These are phyloP conservation scores for Sardinella longiceps DNA, from an alignment of 2,797 vertebrate species.

Conservation along the genomic window DNA sequence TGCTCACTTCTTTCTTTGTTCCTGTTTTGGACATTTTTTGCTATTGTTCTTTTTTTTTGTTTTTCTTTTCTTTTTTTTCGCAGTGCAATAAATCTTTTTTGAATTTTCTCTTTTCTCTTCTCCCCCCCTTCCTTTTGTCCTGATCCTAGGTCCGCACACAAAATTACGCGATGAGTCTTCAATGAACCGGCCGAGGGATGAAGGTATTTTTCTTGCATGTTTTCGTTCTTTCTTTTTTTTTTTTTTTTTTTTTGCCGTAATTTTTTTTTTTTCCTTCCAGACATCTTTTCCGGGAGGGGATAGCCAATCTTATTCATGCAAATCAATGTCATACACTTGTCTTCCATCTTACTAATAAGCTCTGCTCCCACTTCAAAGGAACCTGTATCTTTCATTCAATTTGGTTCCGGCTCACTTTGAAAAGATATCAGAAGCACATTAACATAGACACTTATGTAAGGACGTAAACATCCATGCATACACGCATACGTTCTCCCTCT, in stretches of 20 bases:
- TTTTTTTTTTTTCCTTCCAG: constrained; percentile 54
- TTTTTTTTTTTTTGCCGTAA: constrained; percentile 54
- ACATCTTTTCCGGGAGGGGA: constrained; percentile 49
- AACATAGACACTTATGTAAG: constrained; percentile 7
- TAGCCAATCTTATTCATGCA: constrained; percentile 10
- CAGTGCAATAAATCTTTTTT: constrained; percentile 64
- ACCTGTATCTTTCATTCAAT: constrained; percentile 35
- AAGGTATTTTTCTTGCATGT: constrained; percentile 89
- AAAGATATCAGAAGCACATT: background rate
- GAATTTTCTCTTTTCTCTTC: constrained; percentile 75
- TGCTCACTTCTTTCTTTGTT: constrained; percentile 37
- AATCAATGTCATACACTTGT: constrained; percentile 21
- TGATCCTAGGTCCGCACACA: constrained; percentile 89
- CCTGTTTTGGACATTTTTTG: constrained; percentile 53
- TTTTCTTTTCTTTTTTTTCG: constrained; percentile 58
- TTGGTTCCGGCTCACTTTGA: constrained; percentile 35
- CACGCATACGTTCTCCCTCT: background rate
- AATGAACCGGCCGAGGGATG: constrained; percentile 88
- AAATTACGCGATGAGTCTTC: constrained; percentile 93
- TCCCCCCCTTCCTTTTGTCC: constrained; percentile 72
- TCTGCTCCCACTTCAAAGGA: constrained; percentile 14
- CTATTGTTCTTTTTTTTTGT: constrained; percentile 52
- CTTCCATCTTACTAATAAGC: constrained; percentile 3
- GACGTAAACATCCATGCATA: background rate
- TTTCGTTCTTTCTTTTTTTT: constrained; percentile 50